Evolutionary conservation across 2,113 vertebrate species (phyloP).

Genomic region (Eubucco bourcierii): DNA sequence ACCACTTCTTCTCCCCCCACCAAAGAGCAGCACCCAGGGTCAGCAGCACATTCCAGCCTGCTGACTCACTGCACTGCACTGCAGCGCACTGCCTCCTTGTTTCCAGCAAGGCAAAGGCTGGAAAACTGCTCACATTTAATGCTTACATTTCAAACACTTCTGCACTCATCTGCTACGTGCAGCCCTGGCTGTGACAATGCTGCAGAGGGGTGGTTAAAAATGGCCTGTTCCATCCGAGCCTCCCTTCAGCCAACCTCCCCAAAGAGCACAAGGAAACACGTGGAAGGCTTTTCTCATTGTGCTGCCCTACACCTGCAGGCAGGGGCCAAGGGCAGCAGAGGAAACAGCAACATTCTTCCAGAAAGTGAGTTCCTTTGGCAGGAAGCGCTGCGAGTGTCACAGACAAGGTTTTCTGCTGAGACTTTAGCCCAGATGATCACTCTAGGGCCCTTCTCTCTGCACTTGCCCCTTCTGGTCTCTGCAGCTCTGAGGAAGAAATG

Average conservation of each 20-base stretch:
- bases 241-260: background rate
- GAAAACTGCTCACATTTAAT: background rate
- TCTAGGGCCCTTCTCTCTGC: background rate
- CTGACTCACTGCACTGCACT: background rate
- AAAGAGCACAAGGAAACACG: background rate
- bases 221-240: background rate
- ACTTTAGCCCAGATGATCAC: background rate
- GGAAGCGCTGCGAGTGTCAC: constrained; percentile 21
- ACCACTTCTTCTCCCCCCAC: background rate
- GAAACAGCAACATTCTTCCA: constrained; percentile 41
- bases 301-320: constrained; percentile 20
- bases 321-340: background rate
- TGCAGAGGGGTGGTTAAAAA: background rate
- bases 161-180: background rate
- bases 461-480: accelerated
- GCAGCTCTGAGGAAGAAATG: background rate
- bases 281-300: background rate
- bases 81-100: background rate
- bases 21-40: background rate
- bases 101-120: background rate
- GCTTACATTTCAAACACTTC: background rate
- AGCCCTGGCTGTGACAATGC: background rate
- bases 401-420: background rate
- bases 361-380: constrained; percentile 25
- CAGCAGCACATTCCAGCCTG: background rate